Conservation (phyloP, 2,888 invertebrate species). For the Teleiodes luculella region DNA sequence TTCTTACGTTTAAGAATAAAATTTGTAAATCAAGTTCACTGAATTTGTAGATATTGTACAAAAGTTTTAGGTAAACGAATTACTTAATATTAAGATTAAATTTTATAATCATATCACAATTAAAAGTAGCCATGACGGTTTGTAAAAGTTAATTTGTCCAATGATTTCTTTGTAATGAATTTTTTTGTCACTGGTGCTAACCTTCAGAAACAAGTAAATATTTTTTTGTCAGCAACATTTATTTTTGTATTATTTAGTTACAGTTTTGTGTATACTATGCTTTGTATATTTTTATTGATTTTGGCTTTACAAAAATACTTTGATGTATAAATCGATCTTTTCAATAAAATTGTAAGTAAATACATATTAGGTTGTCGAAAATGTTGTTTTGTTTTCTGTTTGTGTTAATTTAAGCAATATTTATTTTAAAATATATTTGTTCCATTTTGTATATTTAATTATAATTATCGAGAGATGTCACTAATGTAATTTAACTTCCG, state of each 20-base stretch:
- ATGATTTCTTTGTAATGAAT: slow-evolving; percentile 20
- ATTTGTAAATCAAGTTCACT: slow-evolving; percentile 52
- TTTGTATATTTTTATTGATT: neutral
- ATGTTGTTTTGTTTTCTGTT: slow-evolving; percentile 41
- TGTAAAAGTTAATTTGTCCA: slow-evolving; percentile 37
- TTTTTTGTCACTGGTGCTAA: slow-evolving; percentile 57
- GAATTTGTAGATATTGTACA: slow-evolving; percentile 74
- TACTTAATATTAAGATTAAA: slow-evolving; percentile 65
- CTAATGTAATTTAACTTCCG: slow-evolving; percentile 59
- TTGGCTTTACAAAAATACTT: neutral
- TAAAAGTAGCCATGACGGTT: slow-evolving; percentile 40
- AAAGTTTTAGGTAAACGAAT: slow-evolving; percentile 58
- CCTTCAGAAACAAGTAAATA: slow-evolving; percentile 18
- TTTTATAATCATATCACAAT: slow-evolving; percentile 77
- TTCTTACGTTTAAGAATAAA: slow-evolving; percentile 43
- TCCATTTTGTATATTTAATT: slow-evolving; percentile 51
- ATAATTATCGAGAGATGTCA: slow-evolving; percentile 46
- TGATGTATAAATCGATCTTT: neutral
- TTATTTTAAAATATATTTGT: slow-evolving; percentile 56
- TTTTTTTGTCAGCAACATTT: neutral
- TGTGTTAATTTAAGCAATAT: slow-evolving; percentile 49
- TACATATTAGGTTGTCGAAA: slow-evolving; percentile 21
- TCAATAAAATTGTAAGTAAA: slow-evolving; percentile 6
- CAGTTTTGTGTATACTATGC: neutral
- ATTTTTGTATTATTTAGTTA: neutral